Evolutionary conservation across 2,113 vertebrate species (phyloP), one percentile per base, ranked within the genome.

Genomic region (Hirundichthys speculiger): DNA sequence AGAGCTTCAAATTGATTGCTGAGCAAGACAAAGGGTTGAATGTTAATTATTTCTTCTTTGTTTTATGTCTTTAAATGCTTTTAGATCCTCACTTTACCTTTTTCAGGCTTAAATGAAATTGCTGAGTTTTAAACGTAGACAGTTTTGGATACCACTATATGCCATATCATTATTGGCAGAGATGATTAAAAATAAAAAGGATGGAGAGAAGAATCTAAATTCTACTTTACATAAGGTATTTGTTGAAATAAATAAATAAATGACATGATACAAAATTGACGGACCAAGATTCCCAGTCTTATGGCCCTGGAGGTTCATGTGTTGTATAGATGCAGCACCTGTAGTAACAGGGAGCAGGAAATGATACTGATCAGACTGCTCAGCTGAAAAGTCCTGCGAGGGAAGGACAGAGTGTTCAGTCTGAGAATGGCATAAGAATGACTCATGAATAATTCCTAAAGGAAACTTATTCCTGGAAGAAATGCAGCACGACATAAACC

Each of bases 401-500:
- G 25, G 62, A 58, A 45, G 71, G 55, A 75, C 56, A 47, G 52
- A 2, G 39, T 72, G 59, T 64, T 73, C 43, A 49, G 67, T 30
- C 63, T 56, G 52, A 64, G 42, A 41, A 76, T 14, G 47, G 57
- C 67, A 60, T 18, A 61, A 19, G 54, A 69, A 63, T 20, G 64
- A 47, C 62, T 76, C 1, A 11, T 88, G 65, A 81, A 85, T 88
- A 42, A 88, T 79, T 84, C 24, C 86, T 74, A 2, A 41, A 21
- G 42, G 54, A 1, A 20, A 65, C 51, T 70, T 67, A 49, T 64
- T 70, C 30, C 55, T 63, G 14, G 63, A 55, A 72, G 75, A 51
- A 70, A 60, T 47, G 53, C 51, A 48, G 53, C 52, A 20, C 63
- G 61, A 51, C 21, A 58, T 25, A 30, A 61, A 61, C 24, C 13